These are phyloP conservation scores for Eumerus sabulonum DNA, from an alignment of 2,888 invertebrate species.

Conservation along the genomic window DNA sequence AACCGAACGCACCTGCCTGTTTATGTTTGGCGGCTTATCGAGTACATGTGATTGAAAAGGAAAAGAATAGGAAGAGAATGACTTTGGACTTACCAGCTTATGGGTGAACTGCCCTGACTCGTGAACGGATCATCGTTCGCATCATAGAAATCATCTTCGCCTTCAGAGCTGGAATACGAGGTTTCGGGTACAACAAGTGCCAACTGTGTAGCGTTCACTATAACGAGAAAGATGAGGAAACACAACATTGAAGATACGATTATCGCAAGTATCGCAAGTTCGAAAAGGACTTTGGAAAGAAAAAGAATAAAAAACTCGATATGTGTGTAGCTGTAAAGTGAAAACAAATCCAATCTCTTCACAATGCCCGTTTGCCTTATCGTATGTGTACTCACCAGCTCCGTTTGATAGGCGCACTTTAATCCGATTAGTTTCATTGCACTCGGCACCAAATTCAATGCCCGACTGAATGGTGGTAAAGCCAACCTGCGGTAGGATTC, in stretches of 20 bases:
- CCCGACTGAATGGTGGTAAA: conserved; percentile 79
- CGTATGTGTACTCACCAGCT: conserved; percentile 72
- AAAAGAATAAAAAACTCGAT: too few relatives aligned
- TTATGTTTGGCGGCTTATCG: too few relatives aligned
- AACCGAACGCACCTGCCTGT: too few relatives aligned
- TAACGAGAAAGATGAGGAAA: conserved; percentile 62
- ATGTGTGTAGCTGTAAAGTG: too few relatives aligned
- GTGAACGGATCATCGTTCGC: conserved; percentile 87
- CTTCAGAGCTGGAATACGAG: conserved; percentile 98
- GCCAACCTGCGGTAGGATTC: conserved; percentile 59
- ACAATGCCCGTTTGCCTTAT: too few relatives aligned
- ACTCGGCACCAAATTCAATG: conserved; percentile 84
- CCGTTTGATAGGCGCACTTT: conserved; percentile 67
- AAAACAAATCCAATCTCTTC: too few relatives aligned
- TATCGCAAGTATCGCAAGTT: too few relatives aligned
- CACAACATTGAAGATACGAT: too few relatives aligned
- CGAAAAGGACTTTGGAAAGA: too few relatives aligned
- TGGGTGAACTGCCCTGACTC: conserved; percentile 78
- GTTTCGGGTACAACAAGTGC: conserved; percentile 88
- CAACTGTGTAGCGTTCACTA: conserved; percentile 76
- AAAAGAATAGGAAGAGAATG: too few relatives aligned
- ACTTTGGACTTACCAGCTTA: conserved; percentile 78
- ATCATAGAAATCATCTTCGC: conserved; percentile 96
- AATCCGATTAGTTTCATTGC: conserved; percentile 80
- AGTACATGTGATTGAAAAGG: neutral